Evolutionary conservation across 2,113 vertebrate species (phyloP), one percentile per base, ranked within the genome.

Genomic region (Chamaea fasciata): DNA sequence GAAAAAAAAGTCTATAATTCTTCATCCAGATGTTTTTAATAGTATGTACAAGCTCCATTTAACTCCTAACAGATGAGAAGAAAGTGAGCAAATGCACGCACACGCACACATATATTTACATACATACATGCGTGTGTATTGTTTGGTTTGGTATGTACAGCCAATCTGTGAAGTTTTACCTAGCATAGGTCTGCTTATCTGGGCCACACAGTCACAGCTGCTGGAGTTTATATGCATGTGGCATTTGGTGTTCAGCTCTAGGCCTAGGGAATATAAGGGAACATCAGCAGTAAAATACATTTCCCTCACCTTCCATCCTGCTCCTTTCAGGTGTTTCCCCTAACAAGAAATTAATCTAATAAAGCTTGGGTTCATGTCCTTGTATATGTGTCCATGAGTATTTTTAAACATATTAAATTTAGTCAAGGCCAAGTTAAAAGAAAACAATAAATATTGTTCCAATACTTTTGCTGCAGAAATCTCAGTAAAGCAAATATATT

Each of bases 21-120:
- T 73, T 67, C 41, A 50, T 69, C 46, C 39, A 83, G n/a, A 86
- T 21, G 7, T 47, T 76, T 95, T 77, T 47, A 49, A 39, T 37
- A 57, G 24, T 31, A 26, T 8, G 13, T 47, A 52, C 30, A 79
- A 92, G 44, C 6, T 64, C 31, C 41, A 64, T 78, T 79, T 79
- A 83, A 60, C 6, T 89, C 37, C 1, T 7, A 74, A 35, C 17
- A 56, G 52, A 62, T 10, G n/a, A 84, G 49, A 87, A 80, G 13
- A 53, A 37, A 78, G 24, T 11, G 28, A 68, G 19, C 12, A 15
- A 76, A 83, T 14, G 35, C 10, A 59, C 7, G 7, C 21, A 75
- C 15, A 59, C 1, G 3, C 2, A 26, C 33, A 24, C 5, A 52
- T 7, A 20, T 6, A 39, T 16, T 33, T 6, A 9, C 4, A 31